A percentile compares a stretch with the other conserved stretches of the same genome.
phyloP scores from a whole-genome alignment of 2,797 vertebrate species.

The Heterohyrax brucei region DNA sequence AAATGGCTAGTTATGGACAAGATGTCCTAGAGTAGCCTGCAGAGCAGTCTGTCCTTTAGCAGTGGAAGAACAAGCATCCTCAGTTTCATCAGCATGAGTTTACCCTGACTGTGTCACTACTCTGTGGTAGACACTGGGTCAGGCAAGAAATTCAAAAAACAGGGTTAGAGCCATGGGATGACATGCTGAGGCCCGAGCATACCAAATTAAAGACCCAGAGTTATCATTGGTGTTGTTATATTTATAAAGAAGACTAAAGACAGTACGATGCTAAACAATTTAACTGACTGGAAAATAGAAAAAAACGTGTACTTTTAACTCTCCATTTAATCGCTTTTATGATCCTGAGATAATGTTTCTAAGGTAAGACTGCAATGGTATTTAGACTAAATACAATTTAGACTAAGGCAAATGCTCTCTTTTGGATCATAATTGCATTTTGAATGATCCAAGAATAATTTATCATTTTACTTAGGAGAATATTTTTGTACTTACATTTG shows the following conservation, averaged over 20 bases:
- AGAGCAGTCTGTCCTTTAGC: background rate
- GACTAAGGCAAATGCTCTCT: background rate
- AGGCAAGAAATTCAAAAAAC: background rate
- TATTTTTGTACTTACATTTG: constrained; percentile 13
- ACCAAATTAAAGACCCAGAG: background rate
- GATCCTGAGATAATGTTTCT: constrained; percentile 1
- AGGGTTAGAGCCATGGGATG: background rate
- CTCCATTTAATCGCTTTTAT: background rate
- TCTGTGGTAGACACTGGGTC: accelerated
- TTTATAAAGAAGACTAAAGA: background rate
- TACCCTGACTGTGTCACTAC: background rate
- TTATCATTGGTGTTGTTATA: background rate
- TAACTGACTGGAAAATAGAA: constrained; percentile 13
- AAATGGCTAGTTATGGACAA: background rate
- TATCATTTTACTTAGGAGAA: background rate
- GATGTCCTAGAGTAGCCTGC: background rate
- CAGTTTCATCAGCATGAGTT: accelerated
- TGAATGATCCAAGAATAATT: constrained; percentile 23
- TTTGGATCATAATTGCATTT: background rate
- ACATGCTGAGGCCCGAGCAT: background rate
- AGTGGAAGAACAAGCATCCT: too few species aligned
- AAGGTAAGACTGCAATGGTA: constrained; percentile 43
- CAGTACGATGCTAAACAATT: background rate
- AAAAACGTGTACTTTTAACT: constrained; percentile 9
- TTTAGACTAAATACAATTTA: constrained; percentile 25